These are phyloP conservation scores for Leptinotarsa peninsularis DNA, from an alignment of 2,888 invertebrate species.

Conservation along the genomic window DNA sequence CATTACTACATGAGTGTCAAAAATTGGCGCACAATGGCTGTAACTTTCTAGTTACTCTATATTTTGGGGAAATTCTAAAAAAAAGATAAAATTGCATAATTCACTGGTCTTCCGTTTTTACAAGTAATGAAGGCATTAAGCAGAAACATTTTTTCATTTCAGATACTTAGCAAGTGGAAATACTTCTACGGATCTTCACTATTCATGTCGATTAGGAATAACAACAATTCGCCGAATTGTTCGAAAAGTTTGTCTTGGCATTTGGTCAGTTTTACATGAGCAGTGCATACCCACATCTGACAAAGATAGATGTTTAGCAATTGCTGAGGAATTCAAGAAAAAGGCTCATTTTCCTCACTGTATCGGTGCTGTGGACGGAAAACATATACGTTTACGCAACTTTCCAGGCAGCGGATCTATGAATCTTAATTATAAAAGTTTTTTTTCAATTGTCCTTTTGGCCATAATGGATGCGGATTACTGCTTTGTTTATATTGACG, in stretches of 20 bases:
- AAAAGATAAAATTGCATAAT: no score
- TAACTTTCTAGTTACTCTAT: not conserved
- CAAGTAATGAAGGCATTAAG: no score
- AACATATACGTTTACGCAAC: conserved; percentile 16
- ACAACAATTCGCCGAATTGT: not conserved
- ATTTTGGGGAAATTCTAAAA: conserved; percentile 10
- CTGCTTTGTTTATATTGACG: conserved; percentile 52
- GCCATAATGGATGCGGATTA: conserved; percentile 55
- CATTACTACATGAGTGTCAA: conserved; percentile 3
- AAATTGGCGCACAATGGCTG: not conserved
- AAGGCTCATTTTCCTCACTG: not conserved
- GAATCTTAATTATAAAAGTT: conserved; percentile 19
- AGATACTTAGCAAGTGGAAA: not conserved
- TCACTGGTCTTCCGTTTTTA: no score
- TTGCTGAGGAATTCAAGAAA: not conserved
- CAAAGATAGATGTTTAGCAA: not conserved
- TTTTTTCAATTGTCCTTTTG: conserved; percentile 48
- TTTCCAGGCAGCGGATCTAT: conserved; percentile 4
- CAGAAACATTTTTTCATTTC: not conserved
- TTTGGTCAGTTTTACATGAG: not conserved
- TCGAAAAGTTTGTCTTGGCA: not conserved
- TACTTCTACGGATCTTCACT: not conserved
- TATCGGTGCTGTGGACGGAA: not conserved
- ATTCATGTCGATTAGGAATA: not conserved
- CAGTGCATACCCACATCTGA: not conserved